Evolutionary conservation across 1,140 invertebrate genomes (phyloP), one percentile per base, ranked within the genome.

Genomic region (Metopolophium dirhodum): DNA sequence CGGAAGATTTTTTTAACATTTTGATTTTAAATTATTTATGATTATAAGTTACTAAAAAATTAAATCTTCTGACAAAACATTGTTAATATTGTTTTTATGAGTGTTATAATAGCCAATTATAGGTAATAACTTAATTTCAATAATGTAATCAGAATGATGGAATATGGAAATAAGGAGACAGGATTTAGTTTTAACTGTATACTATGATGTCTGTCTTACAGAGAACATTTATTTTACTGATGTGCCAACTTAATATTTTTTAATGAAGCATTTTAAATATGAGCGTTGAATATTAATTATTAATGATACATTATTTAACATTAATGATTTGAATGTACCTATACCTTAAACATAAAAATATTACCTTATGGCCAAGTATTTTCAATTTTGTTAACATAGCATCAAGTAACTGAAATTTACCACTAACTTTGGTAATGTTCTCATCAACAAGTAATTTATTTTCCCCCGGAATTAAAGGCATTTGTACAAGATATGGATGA

Each of bases 401-500:
- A 95, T 98, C 97, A 51, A 98, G 94, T 18, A 98, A 95, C 90
- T 96, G 94, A 94, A 98, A 95, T 95, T 98, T 98, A 2, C 97
- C 97, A 94, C 96, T 97, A 30, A 94, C 94, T 68, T 94, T 95
- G 0, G 98, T 95, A 7, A 97, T 93, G 26, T 96, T 95, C 93
- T 97, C 95, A 94, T 96, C 96, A n/a, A 97, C 94, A 37, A 77
- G 94, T 93, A 83, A 94, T 95, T 45, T 94, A 95, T 54, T 95
- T 94, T 2, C 95, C 94, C 61, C 95, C 0, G 95, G 94, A 94
- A 95, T 95, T 4, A 96, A 30, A 6, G 96, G 96, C 88, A 95
- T 96, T 83, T 96, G 95, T 51, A 98, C 94, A n/a, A 98, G 95
- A 94, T 97, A 97, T 0, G 97, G 97, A 95, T 98, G 97, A 94